phyloP scores from a whole-genome alignment of 2,113 vertebrate species.

The Myotis yumanensis region DNA sequence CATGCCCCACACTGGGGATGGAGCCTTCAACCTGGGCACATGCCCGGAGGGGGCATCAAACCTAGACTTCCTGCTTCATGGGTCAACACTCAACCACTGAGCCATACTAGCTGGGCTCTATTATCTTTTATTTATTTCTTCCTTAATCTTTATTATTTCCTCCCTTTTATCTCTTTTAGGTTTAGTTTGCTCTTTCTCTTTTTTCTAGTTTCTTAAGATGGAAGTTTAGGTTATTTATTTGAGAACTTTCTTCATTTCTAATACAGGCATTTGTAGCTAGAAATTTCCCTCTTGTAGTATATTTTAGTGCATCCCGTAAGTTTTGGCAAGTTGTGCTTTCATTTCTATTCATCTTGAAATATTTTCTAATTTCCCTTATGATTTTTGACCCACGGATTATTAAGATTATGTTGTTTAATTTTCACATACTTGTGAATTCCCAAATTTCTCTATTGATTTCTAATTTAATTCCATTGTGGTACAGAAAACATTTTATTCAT shows the following conservation, averaged over 20 bases:
- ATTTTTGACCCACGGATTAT: background rate
- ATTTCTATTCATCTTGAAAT: background rate
- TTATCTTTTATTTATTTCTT: background rate
- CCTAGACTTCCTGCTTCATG: too few relatives aligned
- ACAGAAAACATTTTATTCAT: background rate
- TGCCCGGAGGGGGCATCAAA: too few relatives aligned
- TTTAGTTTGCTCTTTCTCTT: background rate
- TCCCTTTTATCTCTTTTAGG: background rate
- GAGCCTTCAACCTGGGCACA: too few relatives aligned
- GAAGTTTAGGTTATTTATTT: background rate
- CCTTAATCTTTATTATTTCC: background rate
- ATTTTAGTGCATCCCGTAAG: background rate
- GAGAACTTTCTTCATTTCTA: background rate
- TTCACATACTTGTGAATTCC: constrained; percentile 19
- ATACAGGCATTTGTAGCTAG: background rate
- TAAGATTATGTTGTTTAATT: background rate
- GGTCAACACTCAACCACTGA: too few relatives aligned
- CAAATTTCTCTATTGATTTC: constrained; percentile 12
- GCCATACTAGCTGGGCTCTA: background rate
- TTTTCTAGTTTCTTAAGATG: background rate
- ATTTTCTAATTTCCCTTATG: constrained; percentile 27
- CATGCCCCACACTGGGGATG: too few relatives aligned
- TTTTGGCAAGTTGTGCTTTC: background rate
- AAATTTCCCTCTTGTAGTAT: background rate
- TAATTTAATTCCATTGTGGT: constrained; percentile 7